A percentile compares a stretch with the other conserved stretches of the same genome.
Evolutionary conservation across 2,113 vertebrate genomes (phyloP).

Genomic region (Myanophis thanlyinensis): DNA sequence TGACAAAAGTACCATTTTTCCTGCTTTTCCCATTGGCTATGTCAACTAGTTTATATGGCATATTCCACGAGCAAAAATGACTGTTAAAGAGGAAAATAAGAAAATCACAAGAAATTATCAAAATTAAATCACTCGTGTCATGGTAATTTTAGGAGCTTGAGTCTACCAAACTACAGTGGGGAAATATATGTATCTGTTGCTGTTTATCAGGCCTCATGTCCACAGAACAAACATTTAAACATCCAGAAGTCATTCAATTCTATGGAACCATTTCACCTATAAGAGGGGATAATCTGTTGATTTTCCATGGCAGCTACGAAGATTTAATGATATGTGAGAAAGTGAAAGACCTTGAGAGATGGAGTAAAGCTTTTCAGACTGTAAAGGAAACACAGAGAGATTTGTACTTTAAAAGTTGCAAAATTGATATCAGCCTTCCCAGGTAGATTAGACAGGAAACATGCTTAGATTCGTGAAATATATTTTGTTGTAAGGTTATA

Average conservation of each 20-base stretch:
- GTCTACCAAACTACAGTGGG: neutral
- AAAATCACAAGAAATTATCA: neutral
- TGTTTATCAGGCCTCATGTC: neutral
- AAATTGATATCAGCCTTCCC: neutral
- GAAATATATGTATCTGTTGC: neutral
- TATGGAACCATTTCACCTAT: neutral
- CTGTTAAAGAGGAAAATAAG: neutral
- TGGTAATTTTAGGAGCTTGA: neutral
- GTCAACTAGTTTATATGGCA: neutral
- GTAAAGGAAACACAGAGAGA: neutral
- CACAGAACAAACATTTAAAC: neutral
- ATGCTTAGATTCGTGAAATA: neutral
- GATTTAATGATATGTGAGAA: neutral
- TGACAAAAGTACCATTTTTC: neutral
- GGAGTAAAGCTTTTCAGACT: neutral
- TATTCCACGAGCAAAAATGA: neutral
- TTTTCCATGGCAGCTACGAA: neutral
- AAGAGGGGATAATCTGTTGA: neutral
- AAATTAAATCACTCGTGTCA: neutral
- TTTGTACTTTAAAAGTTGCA: neutral
- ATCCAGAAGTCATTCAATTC: neutral
- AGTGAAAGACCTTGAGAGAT: neutral
- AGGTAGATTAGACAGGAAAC: neutral
- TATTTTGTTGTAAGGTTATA: neutral
- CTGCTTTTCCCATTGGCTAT: neutral